A percentile compares a stretch with the other conserved stretches of the same genome.
Evolutionary conservation across 1,140 invertebrate genomes (phyloP).

Genomic region (Hylaeus volcanicus): DNA sequence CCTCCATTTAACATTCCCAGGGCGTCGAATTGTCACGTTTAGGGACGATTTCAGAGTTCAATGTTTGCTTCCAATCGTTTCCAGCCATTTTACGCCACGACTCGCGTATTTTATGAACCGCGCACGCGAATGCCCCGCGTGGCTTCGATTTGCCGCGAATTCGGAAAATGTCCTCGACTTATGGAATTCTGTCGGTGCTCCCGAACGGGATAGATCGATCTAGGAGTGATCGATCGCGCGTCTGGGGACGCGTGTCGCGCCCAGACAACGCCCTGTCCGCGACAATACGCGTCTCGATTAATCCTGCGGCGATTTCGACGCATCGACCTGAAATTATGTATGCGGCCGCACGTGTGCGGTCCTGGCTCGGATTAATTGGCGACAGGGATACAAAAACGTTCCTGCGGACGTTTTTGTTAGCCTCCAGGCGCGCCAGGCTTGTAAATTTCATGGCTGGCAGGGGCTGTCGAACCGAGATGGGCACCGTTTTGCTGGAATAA

Average conservation of each 20-base stretch:
- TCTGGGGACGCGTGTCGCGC: not conserved
- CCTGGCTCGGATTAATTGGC: not conserved
- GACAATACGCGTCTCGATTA: slow-evolving; percentile 32
- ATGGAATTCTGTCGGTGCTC: not conserved
- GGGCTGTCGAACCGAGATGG: too few relatives aligned
- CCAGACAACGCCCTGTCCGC: not conserved
- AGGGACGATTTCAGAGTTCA: too few relatives aligned
- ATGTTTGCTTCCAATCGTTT: too few relatives aligned
- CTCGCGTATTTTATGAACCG: slow-evolving; percentile 20
- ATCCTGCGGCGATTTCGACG: slow-evolving; percentile 36
- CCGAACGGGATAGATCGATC: not conserved
- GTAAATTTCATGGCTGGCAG: too few relatives aligned
- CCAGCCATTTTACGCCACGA: too few relatives aligned
- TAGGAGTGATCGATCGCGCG: not conserved
- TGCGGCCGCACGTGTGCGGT: slow-evolving; percentile 21
- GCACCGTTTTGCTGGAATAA: too few relatives aligned
- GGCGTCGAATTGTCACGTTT: too few relatives aligned
- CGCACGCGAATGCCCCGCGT: not conserved
- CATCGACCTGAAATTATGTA: slow-evolving; percentile 19
- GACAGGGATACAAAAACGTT: not conserved
- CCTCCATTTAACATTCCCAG: too few relatives aligned
- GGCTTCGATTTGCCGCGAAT: not conserved
- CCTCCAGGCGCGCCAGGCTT: too few relatives aligned
- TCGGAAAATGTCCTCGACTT: not conserved
- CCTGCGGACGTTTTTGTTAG: not conserved